Conservation (phyloP, 1,140 invertebrate genomes). For the Leguminivora glycinivorella region DNA sequence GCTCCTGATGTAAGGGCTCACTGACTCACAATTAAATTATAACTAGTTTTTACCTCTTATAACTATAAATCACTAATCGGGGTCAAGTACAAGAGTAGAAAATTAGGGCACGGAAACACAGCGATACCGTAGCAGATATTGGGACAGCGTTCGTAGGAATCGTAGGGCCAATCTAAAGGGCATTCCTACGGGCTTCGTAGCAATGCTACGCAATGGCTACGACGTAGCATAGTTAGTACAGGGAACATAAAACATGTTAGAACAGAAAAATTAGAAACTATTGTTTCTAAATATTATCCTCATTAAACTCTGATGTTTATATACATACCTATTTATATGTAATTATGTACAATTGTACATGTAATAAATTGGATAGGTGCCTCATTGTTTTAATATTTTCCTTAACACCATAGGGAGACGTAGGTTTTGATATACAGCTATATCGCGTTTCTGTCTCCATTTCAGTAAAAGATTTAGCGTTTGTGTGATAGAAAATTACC, state of each 20-base stretch:
- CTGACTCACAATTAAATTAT: too few relatives aligned
- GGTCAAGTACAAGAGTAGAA: background rate
- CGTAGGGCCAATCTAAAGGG: slow-evolving; percentile 2
- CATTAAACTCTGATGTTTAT: too few relatives aligned
- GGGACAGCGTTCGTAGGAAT: background rate
- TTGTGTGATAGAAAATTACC: background rate
- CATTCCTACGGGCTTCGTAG: slow-evolving; percentile 30
- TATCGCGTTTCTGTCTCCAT: background rate
- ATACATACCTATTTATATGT: too few relatives aligned
- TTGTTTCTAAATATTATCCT: background rate
- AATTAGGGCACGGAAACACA: background rate
- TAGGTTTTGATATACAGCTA: background rate
- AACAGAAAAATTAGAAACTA: background rate
- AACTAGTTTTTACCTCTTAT: too few relatives aligned
- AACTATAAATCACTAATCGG: background rate
- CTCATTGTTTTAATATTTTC: background rate
- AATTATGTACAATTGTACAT: background rate
- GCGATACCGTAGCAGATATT: background rate
- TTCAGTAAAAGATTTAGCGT: background rate
- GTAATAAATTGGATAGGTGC: background rate
- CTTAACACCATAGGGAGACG: background rate
- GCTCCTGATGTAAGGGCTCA: too few relatives aligned
- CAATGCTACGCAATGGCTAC: slow-evolving; percentile 29
- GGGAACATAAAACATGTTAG: background rate
- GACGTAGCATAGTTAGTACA: slow-evolving; percentile 32